These are phyloP conservation scores for Meloidogyne exigua DNA, from an alignment of 1,140 invertebrate genomes.

Conservation along the genomic window DNA sequence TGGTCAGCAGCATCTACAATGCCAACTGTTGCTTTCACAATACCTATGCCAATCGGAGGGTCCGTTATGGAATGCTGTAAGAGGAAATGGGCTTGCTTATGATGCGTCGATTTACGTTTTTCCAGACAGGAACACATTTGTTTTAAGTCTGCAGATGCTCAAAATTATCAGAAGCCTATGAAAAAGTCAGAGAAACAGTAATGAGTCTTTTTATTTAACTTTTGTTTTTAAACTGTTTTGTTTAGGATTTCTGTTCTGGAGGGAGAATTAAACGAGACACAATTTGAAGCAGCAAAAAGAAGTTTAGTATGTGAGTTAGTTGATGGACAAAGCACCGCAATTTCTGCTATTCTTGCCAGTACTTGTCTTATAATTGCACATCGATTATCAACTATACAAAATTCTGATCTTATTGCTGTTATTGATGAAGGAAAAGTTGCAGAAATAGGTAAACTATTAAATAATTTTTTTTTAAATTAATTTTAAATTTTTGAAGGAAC, in stretches of 20 bases:
- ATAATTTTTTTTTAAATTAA: neutral
- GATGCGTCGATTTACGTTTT: constrained; percentile 40
- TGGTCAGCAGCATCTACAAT: constrained; percentile 67
- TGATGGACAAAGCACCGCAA: constrained; percentile 75
- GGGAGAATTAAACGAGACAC: constrained; percentile 72
- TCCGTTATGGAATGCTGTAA: constrained; percentile 80
- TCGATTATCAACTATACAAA: constrained; percentile 74
- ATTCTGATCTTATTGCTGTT: constrained; percentile 71
- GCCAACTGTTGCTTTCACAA: constrained; percentile 68
- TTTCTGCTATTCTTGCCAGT: constrained; percentile 72
- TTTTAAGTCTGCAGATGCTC: constrained; percentile 75
- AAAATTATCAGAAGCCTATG: constrained; percentile 76
- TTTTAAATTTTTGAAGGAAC: constrained; percentile 29
- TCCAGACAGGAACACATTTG: constrained; percentile 73
- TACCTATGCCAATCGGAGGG: constrained; percentile 84
- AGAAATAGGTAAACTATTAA: constrained; percentile 37
- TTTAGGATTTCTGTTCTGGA: constrained; percentile 64
- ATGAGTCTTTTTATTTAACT: constrained; percentile 69
- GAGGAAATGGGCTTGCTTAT: constrained; percentile 82
- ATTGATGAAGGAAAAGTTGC: constrained; percentile 46
- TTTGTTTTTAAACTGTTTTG: neutral
- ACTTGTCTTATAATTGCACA: constrained; percentile 71
- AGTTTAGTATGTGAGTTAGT: constrained; percentile 82
- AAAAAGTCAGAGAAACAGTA: constrained; percentile 74
- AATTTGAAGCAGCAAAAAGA: constrained; percentile 79